These are phyloP conservation scores for Takifugu flavidus DNA, from an alignment of 2,113 vertebrate species.

Conservation along the genomic window DNA sequence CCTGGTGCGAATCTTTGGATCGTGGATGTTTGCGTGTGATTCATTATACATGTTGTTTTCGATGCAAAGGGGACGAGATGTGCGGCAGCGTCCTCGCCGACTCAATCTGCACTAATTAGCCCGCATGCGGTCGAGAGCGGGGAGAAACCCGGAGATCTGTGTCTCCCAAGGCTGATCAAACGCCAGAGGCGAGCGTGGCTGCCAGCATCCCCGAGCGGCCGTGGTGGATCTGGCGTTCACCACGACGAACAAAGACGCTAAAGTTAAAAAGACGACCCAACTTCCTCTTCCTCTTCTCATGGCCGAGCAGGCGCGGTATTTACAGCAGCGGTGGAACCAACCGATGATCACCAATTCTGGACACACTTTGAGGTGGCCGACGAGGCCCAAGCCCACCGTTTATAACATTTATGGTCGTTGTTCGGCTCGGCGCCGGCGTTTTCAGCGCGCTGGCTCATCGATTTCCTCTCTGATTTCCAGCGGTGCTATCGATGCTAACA, in stretches of 20 bases:
- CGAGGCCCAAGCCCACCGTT: too few relatives aligned
- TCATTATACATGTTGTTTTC: conserved; percentile 35
- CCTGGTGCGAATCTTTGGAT: conserved; percentile 31
- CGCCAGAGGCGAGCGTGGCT: conserved; percentile 21
- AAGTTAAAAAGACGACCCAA: neutral
- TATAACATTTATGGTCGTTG: too few relatives aligned
- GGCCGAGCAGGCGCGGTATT: too few relatives aligned
- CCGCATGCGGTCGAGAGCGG: neutral
- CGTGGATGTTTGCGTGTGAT: conserved; percentile 25
- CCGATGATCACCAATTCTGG: too few relatives aligned
- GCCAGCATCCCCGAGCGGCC: conserved; percentile 29
- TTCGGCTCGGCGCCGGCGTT: too few relatives aligned
- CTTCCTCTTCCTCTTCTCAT: too few relatives aligned
- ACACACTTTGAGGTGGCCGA: too few relatives aligned
- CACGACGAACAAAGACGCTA: conserved; percentile 1
- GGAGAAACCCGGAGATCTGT: neutral
- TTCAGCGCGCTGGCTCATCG: too few relatives aligned
- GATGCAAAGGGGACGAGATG: conserved; percentile 12
- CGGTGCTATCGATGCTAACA: too few relatives aligned
- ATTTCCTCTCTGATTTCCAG: neutral
- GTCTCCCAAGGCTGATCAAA: conserved; percentile 48
- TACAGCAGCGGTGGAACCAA: too few relatives aligned
- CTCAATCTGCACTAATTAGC: conserved; percentile 30
- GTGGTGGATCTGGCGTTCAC: conserved; percentile 18
- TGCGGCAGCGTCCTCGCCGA: conserved; percentile 1